Evolutionary conservation across 1,140 invertebrate genomes (phyloP).

Genomic region (Bradysia coprophila): DNA sequence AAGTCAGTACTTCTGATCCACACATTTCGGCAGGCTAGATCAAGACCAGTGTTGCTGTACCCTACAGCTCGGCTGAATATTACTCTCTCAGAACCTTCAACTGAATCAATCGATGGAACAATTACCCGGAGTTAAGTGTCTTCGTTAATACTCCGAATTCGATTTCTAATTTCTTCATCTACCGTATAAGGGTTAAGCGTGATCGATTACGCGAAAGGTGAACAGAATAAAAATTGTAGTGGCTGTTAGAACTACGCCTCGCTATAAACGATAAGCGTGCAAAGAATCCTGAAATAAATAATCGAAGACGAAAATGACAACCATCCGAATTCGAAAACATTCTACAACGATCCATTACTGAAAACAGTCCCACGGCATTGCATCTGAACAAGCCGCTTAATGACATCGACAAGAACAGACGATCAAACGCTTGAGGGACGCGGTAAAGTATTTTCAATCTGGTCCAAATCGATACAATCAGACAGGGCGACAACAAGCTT

Average conservation of each 20-base stretch:
- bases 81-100: too few species aligned
- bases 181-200: conserved; percentile 27
- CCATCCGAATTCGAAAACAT: conserved; percentile 60
- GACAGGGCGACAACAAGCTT: conserved; percentile 67
- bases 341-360: conserved; percentile 62
- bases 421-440: conserved; percentile 64
- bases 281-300: too few species aligned
- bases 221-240: conserved; percentile 56
- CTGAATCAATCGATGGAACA: conserved; percentile 50
- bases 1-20: too few species aligned
- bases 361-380: conserved; percentile 73
- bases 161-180: too few species aligned
- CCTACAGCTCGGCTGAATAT: too few species aligned
- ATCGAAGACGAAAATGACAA: conserved; percentile 85
- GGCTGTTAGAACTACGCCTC: conserved; percentile 58
- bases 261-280: too few species aligned
- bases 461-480: conserved; percentile 54
- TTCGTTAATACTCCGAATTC: conserved; percentile 51
- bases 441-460: conserved; percentile 35
- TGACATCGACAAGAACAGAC: conserved; percentile 78
- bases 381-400: conserved; percentile 69
- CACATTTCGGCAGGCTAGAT: too few species aligned
- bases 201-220: conserved; percentile 69
- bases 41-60: too few species aligned
- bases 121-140: conserved; percentile 46